These are phyloP conservation scores for Micrasema minimum DNA, from an alignment of 1,140 invertebrate species.

Conservation along the genomic window DNA sequence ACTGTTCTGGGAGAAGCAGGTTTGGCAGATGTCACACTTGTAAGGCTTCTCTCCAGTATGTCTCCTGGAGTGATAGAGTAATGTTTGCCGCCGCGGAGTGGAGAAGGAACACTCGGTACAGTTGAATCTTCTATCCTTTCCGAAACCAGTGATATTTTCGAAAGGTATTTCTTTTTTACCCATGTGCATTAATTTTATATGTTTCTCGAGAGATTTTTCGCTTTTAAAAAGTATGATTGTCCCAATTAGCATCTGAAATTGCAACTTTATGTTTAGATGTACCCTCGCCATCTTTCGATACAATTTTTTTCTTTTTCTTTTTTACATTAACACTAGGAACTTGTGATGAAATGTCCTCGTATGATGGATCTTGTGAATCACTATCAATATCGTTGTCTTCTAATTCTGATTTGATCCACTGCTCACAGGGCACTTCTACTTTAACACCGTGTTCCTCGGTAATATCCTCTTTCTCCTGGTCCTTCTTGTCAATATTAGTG, in stretches of 20 bases:
- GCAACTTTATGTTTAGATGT: too few species aligned
- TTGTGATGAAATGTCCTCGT: neutral
- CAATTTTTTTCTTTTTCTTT: too few species aligned
- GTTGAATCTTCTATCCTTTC: conserved; percentile 57
- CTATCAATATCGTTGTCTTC: neutral
- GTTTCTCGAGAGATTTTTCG: conserved; percentile 36
- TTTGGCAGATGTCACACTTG: conserved; percentile 68
- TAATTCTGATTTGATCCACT: neutral
- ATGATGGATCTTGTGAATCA: neutral
- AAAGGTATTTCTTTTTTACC: conserved; percentile 52
- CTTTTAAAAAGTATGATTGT: too few species aligned
- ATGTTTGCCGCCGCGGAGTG: conserved; percentile 62
- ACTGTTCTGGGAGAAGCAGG: conserved; percentile 68
- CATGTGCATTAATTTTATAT: conserved; percentile 43
- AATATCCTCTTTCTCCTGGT: neutral
- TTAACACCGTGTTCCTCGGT: neutral
- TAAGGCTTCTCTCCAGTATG: conserved; percentile 69
- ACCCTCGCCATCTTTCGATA: too few species aligned
- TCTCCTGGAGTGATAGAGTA: conserved; percentile 63
- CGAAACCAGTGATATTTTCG: conserved; percentile 60
- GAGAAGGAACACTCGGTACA: conserved; percentile 62
- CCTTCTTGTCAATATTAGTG: neutral
- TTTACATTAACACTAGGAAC: too few species aligned
- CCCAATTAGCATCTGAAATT: too few species aligned
- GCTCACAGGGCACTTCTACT: neutral